Evolutionary conservation across 2,113 vertebrate species (phyloP).

Genomic region (Melospiza georgiana): DNA sequence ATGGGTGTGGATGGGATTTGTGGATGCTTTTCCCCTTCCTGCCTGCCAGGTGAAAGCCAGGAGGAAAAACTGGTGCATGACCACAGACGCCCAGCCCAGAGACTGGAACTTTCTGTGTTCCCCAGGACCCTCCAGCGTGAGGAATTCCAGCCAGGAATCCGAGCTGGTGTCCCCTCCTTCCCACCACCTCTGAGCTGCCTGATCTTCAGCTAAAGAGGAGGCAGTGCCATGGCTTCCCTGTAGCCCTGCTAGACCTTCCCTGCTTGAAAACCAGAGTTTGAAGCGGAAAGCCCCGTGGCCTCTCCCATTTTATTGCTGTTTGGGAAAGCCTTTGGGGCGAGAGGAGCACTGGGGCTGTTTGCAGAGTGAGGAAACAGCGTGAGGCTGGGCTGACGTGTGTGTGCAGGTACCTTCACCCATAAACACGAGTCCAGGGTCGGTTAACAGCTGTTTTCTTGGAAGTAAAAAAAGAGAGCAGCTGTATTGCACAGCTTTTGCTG

Average conservation of each 20-base stretch:
- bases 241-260: not conserved
- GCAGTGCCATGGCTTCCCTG: not conserved
- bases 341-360: not conserved
- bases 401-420: not conserved
- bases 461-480: not conserved
- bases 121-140: not conserved
- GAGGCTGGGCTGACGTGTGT: accelerated
- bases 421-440: not conserved
- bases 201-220: not conserved
- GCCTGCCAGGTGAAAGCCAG: not conserved
- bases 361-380: not conserved
- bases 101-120: not conserved
- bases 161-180: accelerated
- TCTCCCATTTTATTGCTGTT: not conserved
- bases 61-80: not conserved
- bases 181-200: not conserved
- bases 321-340: not conserved
- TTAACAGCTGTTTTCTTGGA: not conserved
- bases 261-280: not conserved
- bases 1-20: not conserved
- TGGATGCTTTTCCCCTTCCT: not conserved
- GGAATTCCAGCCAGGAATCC: not conserved
- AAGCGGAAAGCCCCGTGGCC: not conserved
- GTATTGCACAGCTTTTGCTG: not conserved
- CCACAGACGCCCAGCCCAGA: not conserved